Percentiles rank a stretch among this genome's conserved stretches.
Conservation (phyloP, 2,888 invertebrate species). For the Sphecodes monilicornis region DNA sequence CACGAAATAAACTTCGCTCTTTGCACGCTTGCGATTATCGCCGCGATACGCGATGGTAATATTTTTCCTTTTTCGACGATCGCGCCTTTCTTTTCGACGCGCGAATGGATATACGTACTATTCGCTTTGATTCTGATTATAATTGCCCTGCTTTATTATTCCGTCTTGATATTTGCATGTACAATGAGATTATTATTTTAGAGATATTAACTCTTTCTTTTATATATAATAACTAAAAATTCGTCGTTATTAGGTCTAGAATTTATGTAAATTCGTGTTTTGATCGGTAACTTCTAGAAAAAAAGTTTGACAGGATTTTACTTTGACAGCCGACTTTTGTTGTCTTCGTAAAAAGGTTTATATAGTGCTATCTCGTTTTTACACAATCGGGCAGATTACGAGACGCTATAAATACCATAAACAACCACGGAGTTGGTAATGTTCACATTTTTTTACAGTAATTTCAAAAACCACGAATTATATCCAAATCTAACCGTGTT, state of each 20-base stretch:
- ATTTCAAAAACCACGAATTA: neutral
- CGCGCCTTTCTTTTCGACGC: constrained; percentile 16
- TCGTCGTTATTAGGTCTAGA: neutral
- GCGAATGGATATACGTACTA: neutral
- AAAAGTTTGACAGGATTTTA: neutral
- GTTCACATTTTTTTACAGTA: neutral
- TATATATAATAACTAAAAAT: neutral
- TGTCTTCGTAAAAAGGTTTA: neutral
- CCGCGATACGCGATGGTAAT: neutral
- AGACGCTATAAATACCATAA: neutral
- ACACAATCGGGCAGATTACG: neutral
- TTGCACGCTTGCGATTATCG: neutral
- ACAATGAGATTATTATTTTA: too few species aligned
- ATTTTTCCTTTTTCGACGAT: neutral
- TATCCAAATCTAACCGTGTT: neutral
- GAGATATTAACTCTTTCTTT: too few species aligned
- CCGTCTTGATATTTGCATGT: too few species aligned
- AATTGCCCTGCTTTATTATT: neutral
- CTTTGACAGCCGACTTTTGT: neutral
- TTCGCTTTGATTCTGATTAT: neutral
- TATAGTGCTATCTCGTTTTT: neutral
- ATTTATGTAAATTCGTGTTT: neutral
- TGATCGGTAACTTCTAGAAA: neutral
- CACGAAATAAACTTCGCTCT: neutral
- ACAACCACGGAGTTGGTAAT: neutral